phyloP scores from a whole-genome alignment of 2,797 vertebrate species.

The Cirrhinus mrigala region DNA sequence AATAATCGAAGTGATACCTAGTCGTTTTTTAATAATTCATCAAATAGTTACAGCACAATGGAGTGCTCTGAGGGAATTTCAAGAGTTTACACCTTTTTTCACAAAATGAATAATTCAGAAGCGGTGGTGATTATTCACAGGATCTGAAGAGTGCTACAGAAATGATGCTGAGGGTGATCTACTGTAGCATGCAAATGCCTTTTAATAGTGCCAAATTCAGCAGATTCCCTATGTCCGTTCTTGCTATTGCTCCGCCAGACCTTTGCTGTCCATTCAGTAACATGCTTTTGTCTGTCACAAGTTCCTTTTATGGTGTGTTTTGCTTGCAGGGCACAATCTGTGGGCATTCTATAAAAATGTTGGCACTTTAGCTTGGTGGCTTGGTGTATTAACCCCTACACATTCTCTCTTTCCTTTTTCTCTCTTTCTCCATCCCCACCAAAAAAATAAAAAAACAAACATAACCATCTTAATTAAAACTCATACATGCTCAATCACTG shows the following conservation, averaged over 20 bases:
- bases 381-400: slow-evolving; percentile 93
- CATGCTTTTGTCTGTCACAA: slow-evolving; percentile 37
- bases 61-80: slow-evolving; percentile 21
- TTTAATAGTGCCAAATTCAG: slow-evolving; percentile 1
- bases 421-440: slow-evolving; percentile 69
- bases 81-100: slow-evolving; percentile 35
- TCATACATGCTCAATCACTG: slow-evolving; percentile 66
- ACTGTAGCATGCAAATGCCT: background rate
- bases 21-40: slow-evolving; percentile 50
- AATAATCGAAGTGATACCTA: slow-evolving; percentile 32
- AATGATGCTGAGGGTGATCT: slow-evolving; percentile 10
- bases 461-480: slow-evolving; percentile 60
- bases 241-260: background rate
- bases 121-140: slow-evolving; percentile 7
- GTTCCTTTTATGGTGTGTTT: slow-evolving; percentile 10
- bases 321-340: slow-evolving; percentile 19
- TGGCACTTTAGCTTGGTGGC: slow-evolving; percentile 86
- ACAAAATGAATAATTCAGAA: slow-evolving; percentile 44
- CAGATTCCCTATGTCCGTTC: slow-evolving; percentile 57
- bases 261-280: slow-evolving; percentile 31
- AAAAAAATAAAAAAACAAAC: slow-evolving; percentile 36
- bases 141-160: slow-evolving; percentile 17
- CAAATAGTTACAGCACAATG: slow-evolving; percentile 11
- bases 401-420: slow-evolving; percentile 87
- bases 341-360: slow-evolving; percentile 36